Conservation (phyloP, 2,113 vertebrate species). For the Gymnobelideus leadbeateri region DNA sequence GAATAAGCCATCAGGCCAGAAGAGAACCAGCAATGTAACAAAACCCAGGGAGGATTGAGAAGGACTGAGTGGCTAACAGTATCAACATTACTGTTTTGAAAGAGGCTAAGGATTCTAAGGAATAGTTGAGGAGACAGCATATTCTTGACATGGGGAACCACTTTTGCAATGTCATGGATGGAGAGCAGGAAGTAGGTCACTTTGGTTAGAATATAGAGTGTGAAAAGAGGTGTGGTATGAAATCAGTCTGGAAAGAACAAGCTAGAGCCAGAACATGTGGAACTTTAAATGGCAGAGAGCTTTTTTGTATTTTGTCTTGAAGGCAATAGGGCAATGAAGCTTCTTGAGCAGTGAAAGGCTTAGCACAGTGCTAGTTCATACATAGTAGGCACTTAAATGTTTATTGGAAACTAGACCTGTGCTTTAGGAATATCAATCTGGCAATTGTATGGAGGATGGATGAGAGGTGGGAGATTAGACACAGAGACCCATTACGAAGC, state of each 20-base stretch:
- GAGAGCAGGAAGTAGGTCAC: neutral
- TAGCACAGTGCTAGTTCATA: neutral
- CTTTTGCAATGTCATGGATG: neutral
- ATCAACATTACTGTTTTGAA: neutral
- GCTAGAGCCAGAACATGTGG: neutral
- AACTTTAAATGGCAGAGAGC: neutral
- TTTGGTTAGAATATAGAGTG: neutral
- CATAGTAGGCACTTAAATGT: neutral
- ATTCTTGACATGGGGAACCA: neutral
- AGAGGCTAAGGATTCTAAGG: neutral
- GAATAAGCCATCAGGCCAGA: neutral
- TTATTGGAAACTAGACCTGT: neutral
- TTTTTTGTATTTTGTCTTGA: neutral
- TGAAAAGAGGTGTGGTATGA: neutral
- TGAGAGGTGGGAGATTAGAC: neutral
- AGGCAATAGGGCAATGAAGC: neutral
- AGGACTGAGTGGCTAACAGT: neutral
- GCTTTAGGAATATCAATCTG: neutral
- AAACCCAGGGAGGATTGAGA: neutral
- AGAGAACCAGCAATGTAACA: neutral
- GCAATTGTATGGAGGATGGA: neutral
- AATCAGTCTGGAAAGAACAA: neutral
- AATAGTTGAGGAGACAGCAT: neutral
- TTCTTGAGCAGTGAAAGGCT: neutral
- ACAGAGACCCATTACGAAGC: neutral